phyloP scores from a whole-genome alignment of 1,140 invertebrate species.

The Oryctes rhinoceros region DNA sequence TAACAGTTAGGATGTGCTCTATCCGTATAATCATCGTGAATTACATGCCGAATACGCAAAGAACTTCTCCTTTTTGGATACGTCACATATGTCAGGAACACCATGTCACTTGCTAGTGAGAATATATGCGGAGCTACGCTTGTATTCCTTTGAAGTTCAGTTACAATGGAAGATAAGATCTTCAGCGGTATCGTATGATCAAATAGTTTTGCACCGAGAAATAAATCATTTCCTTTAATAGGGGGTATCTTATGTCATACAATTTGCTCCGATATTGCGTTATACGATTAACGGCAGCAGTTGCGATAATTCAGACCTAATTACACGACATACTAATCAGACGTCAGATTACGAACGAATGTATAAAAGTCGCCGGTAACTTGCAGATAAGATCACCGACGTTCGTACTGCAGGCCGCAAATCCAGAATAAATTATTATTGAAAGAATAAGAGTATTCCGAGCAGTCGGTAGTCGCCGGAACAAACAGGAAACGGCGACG shows the following conservation, averaged over 20 bases:
- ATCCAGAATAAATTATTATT: conserved; percentile 42
- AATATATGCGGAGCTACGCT: no score
- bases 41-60: no score
- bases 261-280: background rate
- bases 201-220: no score
- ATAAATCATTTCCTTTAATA: no score
- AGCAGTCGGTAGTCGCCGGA: conserved; percentile 33
- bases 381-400: conserved; percentile 1
- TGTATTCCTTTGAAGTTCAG: no score
- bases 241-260: background rate
- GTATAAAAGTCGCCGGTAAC: conserved; percentile 2
- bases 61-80: no score
- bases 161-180: no score
- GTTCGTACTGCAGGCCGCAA: background rate
- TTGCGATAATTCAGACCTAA: background rate
- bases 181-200: no score
- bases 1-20: no score
- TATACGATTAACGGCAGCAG: background rate
- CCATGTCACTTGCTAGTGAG: no score
- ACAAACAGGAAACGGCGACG: conserved; percentile 40
- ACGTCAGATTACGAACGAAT: conserved; percentile 22
- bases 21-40: no score
- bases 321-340: background rate
- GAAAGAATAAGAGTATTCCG: background rate
- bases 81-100: no score